phyloP scores from a whole-genome alignment of 2,888 invertebrate genomes.

The Cancer borealis region DNA sequence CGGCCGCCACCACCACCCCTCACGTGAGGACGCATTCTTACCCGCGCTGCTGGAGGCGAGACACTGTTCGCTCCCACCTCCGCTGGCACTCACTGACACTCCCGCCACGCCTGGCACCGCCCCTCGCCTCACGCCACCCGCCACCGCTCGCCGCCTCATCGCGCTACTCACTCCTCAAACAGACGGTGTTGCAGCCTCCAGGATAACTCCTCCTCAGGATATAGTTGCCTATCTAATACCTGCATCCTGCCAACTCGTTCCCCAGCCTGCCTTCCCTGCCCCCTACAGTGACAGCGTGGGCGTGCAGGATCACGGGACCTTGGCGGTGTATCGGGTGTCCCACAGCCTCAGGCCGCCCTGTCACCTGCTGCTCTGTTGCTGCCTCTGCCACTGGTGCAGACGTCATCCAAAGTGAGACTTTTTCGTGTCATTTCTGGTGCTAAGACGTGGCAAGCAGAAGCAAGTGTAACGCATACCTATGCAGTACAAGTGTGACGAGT shows the following conservation, averaged over 20 bases:
- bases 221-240: conserved; percentile 32
- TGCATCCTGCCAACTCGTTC: conserved; percentile 36
- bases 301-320: conserved; percentile 62
- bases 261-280: background rate
- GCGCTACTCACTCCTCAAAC: conserved; percentile 47
- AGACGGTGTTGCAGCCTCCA: conserved; percentile 3
- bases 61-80: conserved; percentile 66
- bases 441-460: background rate
- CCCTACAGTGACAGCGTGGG: conserved; percentile 41
- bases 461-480: conserved; percentile 14
- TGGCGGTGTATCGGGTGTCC: conserved; percentile 61
- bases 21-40: conserved; percentile 75
- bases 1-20: conserved; percentile 68
- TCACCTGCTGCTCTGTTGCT: conserved; percentile 64
- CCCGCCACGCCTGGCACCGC: conserved; percentile 59
- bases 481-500: background rate
- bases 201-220: conserved; percentile 53
- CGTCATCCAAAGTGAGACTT: background rate
- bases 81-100: conserved; percentile 71
- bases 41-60: conserved; percentile 72
- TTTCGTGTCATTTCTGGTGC: conserved; percentile 23
- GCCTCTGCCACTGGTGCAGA: conserved; percentile 14
- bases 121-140: conserved; percentile 54
- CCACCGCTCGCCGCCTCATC: conserved; percentile 46
- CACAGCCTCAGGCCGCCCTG: conserved; percentile 53